phyloP scores from a whole-genome alignment of 2,888 invertebrate genomes.

The Nephrotoma flavescens region DNA sequence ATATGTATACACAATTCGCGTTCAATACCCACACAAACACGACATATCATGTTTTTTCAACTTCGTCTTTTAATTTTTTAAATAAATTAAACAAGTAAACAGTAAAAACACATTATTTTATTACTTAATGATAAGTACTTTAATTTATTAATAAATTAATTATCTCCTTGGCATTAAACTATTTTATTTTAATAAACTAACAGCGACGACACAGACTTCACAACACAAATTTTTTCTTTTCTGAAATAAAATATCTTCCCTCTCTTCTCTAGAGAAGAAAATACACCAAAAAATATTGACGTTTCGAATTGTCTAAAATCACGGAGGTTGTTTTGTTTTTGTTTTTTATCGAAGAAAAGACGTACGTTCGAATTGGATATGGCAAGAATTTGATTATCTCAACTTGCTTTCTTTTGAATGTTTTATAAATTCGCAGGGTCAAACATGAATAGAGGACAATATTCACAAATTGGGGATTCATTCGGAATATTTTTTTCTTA shows the following conservation, averaged over 20 bases:
- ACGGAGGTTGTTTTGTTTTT: not conserved
- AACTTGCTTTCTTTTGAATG: too few relatives aligned
- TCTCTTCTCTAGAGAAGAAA: not conserved
- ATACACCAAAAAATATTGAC: not conserved
- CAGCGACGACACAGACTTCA: not conserved
- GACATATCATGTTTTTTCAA: not conserved
- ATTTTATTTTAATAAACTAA: not conserved
- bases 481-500: too few relatives aligned
- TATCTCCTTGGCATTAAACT: not conserved
- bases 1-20: not conserved
- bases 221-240: not conserved
- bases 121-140: not conserved
- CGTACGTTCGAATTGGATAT: not conserved
- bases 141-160: not conserved
- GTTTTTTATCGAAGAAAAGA: not conserved
- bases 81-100: not conserved
- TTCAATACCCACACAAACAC: not conserved
- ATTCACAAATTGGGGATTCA: too few relatives aligned
- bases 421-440: too few relatives aligned
- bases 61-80: not conserved
- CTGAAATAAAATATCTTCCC: not conserved
- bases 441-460: too few relatives aligned
- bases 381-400: not conserved
- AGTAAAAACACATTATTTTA: not conserved
- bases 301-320: constrained; percentile 1